Evolutionary conservation across 2,797 vertebrate genomes (phyloP).

Genomic region (Ctenochaetus hawaiiensis): DNA sequence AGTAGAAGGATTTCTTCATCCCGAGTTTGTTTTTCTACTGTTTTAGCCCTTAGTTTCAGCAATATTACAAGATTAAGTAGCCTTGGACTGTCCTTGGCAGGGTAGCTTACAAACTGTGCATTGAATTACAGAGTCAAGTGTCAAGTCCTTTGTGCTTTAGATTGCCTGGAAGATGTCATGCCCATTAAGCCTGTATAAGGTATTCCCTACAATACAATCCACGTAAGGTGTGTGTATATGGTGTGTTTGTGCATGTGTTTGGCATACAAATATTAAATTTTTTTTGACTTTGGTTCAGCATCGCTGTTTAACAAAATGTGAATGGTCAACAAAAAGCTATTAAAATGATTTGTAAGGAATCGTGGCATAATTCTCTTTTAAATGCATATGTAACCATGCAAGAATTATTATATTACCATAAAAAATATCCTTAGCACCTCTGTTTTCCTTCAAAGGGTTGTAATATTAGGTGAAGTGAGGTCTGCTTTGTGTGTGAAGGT

Average conservation of each 20-base stretch:
- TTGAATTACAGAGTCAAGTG: slow-evolving; percentile 78
- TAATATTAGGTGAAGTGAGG: not conserved
- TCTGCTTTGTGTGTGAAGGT: not conserved
- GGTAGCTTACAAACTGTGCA: slow-evolving; percentile 60
- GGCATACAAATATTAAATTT: not conserved
- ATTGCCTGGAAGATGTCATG: slow-evolving; percentile 43
- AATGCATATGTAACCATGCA: not conserved
- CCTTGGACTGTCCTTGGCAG: slow-evolving; percentile 55
- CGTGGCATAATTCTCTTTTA: not conserved
- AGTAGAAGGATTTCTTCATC: slow-evolving; percentile 2
- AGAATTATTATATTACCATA: not conserved
- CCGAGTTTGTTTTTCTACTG: slow-evolving; percentile 11
- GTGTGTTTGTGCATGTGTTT: slow-evolving; percentile 3
- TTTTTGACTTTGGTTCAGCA: not conserved
- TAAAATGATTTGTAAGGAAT: not conserved
- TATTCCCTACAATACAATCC: slow-evolving; percentile 46
- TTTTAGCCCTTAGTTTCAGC: slow-evolving; percentile 33
- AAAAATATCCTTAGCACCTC: not conserved
- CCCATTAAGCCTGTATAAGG: slow-evolving; percentile 43
- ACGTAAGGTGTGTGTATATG: slow-evolving; percentile 47
- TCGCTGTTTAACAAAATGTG: not conserved
- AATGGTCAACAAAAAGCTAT: not conserved
- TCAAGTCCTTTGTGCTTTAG: slow-evolving; percentile 64
- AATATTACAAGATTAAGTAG: slow-evolving; percentile 50
- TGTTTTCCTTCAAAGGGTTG: not conserved